Base-by-base conservation (phyloP, 2,113 vertebrate species). In the Colossoma macropomum region DNA sequence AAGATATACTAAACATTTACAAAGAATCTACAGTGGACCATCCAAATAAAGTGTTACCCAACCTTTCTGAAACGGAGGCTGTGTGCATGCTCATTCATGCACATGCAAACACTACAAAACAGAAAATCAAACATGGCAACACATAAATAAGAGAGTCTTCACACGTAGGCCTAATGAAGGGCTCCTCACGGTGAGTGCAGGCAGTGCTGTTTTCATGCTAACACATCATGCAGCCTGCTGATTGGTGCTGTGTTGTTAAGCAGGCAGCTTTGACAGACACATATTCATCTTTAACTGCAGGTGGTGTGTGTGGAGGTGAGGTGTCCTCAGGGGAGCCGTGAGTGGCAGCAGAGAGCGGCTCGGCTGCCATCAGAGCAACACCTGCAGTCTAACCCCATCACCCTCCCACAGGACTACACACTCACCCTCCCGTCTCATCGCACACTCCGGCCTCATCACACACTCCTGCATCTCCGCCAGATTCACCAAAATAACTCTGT, bases 331-430 rank as follows among this genome's bases (percentile, higher is more conserved):
- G 77, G 13, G 90, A 86, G 81, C 85, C 80, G 78, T 86, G 89
- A 88, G 87, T 90, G 89, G 86, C 86, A 89, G 89, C 65, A 85
- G 87, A 87, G 56, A 25, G 28, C 45, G 81, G 86, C 88, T 72
- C 82, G 84, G 85, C 83, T 84, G 68, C 87, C 87, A 86, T 88
- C 77, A 79, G 87, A 90, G 83, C 88, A 90, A 82, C 84, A 90
- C 88, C 89, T 91, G 89, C 86, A 90, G 88, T 25, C 28, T 75
- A 70, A 81, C 54, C 73, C 84, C 88, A 83, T 60, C 48, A 34
- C 85, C 81, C 10, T 48, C 78, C 76, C 79, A 48, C 75, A 85
- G 72, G 83, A 68, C 82, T 34, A 80, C 50, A 34, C 48, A 25
- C 69, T n/a, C 30, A 54, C 28, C 70, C 54, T 23, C 52, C 54